A percentile compares a stretch with the other conserved stretches of the same genome.
Conservation (phyloP, 92 coral and sea anemone species). For the Umimayanthus kanabou region DNA sequence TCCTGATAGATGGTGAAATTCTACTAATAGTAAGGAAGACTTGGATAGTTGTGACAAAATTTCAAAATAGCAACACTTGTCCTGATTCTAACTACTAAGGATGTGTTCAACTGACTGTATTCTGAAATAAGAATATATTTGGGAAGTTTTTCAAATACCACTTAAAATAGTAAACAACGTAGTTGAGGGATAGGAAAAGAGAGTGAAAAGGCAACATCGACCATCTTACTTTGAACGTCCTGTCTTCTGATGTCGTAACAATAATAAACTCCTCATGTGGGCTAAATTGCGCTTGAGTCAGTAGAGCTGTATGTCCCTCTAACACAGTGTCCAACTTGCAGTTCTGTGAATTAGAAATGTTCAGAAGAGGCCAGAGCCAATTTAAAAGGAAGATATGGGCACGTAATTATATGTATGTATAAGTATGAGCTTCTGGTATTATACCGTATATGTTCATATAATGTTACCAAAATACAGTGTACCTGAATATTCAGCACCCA, state of each 20-base stretch:
- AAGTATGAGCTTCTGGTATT: no score
- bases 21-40: background rate
- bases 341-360: conserved; percentile 46
- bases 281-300: conserved; percentile 84
- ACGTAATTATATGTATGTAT: background rate
- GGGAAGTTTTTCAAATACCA: no score
- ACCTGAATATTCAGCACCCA: conserved; percentile 95
- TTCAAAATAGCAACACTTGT: background rate
- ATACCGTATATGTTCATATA: no score
- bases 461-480: background rate
- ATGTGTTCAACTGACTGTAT: no score
- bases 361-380: no score
- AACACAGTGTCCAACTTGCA: conserved; percentile 84
- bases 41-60: background rate
- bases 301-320: conserved; percentile 81
- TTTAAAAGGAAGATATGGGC: background rate
- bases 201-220: no score
- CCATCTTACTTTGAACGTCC: conserved; percentile 82
- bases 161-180: no score
- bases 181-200: no score
- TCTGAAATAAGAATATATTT: no score
- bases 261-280: conserved; percentile 68
- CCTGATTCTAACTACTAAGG: no score
- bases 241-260: conserved; percentile 85
- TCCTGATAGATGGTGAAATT: background rate